These are phyloP conservation scores for Bradypodion pumilum DNA, from an alignment of 2,797 vertebrate genomes.

Conservation along the genomic window DNA sequence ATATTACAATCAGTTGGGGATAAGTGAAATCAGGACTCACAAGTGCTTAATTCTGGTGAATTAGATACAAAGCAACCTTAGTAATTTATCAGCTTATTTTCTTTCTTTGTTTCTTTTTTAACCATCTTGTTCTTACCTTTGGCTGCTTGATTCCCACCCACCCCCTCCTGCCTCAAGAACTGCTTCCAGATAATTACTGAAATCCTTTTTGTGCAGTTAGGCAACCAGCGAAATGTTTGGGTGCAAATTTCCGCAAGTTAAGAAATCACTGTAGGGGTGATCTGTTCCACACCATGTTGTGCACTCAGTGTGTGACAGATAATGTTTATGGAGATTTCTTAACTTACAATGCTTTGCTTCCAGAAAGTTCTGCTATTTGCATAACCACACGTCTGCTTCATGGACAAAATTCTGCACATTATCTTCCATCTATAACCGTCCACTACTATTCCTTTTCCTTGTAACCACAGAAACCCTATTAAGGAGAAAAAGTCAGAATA, in stretches of 20 bases:
- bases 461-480: background rate
- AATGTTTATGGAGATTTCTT: no score
- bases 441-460: background rate
- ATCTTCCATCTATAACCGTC: background rate
- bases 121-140: background rate
- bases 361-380: no score
- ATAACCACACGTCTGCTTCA: background rate
- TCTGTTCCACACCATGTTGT: no score
- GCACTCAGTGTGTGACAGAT: no score
- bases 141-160: background rate
- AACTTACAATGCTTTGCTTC: no score
- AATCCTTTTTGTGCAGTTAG: no score
- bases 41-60: background rate
- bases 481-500: background rate
- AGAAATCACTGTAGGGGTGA: no score
- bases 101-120: background rate
- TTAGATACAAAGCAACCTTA: background rate
- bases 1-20: background rate
- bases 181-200: no score
- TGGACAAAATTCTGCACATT: background rate
- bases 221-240: no score
- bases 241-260: no score
- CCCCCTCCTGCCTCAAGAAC: background rate
- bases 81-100: background rate
- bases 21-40: background rate